Evolutionary conservation across 2,113 vertebrate species (phyloP).

Genomic region (Xiphias gladius): DNA sequence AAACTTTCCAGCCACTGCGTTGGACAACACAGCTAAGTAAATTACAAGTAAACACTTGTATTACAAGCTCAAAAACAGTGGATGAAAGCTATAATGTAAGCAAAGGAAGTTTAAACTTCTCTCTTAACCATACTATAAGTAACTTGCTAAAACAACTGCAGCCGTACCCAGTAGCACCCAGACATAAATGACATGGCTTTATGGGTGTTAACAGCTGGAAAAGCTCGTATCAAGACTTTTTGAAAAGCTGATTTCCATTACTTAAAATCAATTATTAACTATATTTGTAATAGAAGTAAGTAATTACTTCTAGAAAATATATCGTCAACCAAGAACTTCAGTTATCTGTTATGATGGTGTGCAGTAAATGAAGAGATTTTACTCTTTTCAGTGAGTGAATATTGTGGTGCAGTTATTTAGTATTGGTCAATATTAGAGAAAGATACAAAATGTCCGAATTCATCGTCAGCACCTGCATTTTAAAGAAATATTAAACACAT

Average conservation of each 20-base stretch:
- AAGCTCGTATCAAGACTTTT: background rate
- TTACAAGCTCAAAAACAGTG: background rate
- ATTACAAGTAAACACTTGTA: background rate
- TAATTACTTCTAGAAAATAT: background rate
- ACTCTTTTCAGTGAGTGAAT: background rate
- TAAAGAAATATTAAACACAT: slow-evolving; percentile 11
- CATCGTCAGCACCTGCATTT: slow-evolving; percentile 9
- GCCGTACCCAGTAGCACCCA: background rate
- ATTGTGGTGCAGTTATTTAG: background rate
- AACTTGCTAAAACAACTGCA: background rate
- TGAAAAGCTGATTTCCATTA: background rate
- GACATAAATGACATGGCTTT: background rate
- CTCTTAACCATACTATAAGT: background rate
- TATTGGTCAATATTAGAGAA: background rate
- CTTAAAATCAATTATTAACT: too few relatives aligned
- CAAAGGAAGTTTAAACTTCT: background rate
- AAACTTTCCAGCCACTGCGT: background rate
- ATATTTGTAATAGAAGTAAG: background rate
- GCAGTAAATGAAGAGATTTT: background rate
- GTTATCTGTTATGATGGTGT: background rate
- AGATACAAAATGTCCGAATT: background rate
- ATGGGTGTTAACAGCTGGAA: background rate
- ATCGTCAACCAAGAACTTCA: too few relatives aligned
- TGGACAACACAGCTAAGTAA: background rate
- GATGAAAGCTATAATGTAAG: background rate